Percentiles rank a stretch among this genome's conserved stretches.
phyloP scores from a whole-genome alignment of 2,113 vertebrate genomes.

The Ia io region DNA sequence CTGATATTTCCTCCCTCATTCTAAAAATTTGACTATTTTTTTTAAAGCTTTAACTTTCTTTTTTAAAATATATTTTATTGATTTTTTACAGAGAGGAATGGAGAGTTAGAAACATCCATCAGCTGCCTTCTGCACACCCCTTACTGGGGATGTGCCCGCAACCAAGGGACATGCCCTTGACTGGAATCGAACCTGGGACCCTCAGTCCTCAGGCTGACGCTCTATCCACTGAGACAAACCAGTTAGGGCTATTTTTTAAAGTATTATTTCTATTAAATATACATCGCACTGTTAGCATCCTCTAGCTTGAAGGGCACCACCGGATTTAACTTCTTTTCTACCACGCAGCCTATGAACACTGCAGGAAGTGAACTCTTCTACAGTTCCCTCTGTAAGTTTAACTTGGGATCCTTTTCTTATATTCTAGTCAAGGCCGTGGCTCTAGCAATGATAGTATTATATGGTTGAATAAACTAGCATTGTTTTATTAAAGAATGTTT shows the following conservation, averaged over 20 bases:
- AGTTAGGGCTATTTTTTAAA: not conserved
- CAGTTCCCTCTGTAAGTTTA: not conserved
- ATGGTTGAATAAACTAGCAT: not conserved
- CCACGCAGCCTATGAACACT: not conserved
- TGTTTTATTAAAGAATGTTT: constrained; percentile 16
- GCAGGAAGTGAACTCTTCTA: not conserved
- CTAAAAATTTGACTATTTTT: not conserved
- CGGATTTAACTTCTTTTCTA: not conserved
- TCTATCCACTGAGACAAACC: no score
- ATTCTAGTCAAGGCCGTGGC: not conserved
- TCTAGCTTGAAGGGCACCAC: not conserved
- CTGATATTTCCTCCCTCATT: not conserved
- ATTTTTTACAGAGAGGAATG: no score
- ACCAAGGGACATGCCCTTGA: no score
- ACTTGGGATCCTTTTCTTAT: not conserved
- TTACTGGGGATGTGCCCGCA: no score
- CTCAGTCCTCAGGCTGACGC: no score
- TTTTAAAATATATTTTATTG: no score
- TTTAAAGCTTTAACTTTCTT: not conserved
- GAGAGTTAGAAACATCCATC: no score
- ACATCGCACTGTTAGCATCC: not conserved
- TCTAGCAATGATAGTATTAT: not conserved
- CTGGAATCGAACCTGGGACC: no score
- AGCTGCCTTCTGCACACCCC: no score
- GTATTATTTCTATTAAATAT: not conserved